Conservation (phyloP, 2,113 vertebrate genomes). For the Tachycineta bicolor region DNA sequence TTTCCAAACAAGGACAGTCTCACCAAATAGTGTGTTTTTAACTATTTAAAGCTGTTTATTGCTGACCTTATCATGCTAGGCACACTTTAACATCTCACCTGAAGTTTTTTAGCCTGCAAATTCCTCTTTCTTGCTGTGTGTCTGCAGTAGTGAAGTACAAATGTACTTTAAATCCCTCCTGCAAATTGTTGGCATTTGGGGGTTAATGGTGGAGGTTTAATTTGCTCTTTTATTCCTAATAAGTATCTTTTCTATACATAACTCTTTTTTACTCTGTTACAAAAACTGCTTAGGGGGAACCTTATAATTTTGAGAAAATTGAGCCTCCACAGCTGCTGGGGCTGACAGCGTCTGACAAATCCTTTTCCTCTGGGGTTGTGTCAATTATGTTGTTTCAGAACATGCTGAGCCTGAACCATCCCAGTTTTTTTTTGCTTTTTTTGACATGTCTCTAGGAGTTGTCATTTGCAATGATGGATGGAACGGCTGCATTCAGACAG, state of each 20-base stretch:
- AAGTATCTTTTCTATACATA: background rate
- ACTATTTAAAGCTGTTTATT: background rate
- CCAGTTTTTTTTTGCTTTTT: background rate
- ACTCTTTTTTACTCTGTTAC: background rate
- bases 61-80: accelerated
- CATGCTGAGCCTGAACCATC: background rate
- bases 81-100: accelerated
- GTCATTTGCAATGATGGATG: background rate
- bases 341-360: slow-evolving; percentile 22
- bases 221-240: background rate
- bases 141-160: background rate
- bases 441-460: background rate
- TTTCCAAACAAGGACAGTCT: background rate
- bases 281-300: background rate
- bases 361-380: background rate
- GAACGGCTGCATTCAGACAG: background rate
- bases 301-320: slow-evolving; percentile 28
- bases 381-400: slow-evolving; percentile 25
- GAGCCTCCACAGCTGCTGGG: background rate
- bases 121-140: background rate
- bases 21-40: accelerated
- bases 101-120: background rate
- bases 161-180: background rate
- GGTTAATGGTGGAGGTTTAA: background rate
- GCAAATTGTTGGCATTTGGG: background rate